Evolutionary conservation across 1,140 invertebrate genomes (phyloP).

Genomic region (Trissolcus basalis): DNA sequence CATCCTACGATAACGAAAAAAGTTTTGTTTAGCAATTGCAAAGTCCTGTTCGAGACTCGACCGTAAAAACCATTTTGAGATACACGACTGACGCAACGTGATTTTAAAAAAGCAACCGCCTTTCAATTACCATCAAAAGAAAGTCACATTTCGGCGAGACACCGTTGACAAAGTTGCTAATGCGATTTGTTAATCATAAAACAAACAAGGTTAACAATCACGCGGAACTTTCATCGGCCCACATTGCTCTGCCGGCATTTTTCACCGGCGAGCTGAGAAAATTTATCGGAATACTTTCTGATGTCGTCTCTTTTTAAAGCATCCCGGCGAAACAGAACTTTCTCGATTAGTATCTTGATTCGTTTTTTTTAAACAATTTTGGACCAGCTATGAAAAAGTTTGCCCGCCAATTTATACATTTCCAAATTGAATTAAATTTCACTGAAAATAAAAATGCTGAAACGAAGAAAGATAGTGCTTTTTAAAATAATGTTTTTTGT

Average conservation of each 20-base stretch:
- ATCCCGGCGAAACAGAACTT: constrained; percentile 25
- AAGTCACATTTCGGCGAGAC: constrained; percentile 4
- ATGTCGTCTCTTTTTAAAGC: constrained; percentile 44
- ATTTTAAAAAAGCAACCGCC: not conserved
- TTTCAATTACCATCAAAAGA: constrained; percentile 22
- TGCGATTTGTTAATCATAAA: constrained; percentile 42
- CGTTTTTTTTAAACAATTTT: constrained; percentile 1
- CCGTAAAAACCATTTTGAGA: too few species aligned
- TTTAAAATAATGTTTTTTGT: too few species aligned
- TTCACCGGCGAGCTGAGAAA: constrained; percentile 31
- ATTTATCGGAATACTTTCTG: constrained; percentile 55
- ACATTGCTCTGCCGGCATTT: constrained; percentile 37
- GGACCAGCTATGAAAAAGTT: constrained; percentile 1
- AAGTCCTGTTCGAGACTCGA: too few species aligned
- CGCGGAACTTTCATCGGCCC: constrained; percentile 47
- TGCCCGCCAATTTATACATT: too few species aligned
- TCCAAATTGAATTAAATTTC: too few species aligned
- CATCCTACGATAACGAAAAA: too few species aligned
- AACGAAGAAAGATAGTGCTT: too few species aligned
- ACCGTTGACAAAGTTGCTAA: constrained; percentile 10
- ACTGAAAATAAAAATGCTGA: too few species aligned
- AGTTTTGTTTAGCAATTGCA: too few species aligned
- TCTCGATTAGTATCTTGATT: constrained; percentile 38
- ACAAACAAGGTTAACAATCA: constrained; percentile 37
- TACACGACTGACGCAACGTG: too few species aligned